Evolutionary conservation across 2,888 invertebrate species (phyloP), one percentile per base, ranked within the genome.

Genomic region (Conistra vaccinii): DNA sequence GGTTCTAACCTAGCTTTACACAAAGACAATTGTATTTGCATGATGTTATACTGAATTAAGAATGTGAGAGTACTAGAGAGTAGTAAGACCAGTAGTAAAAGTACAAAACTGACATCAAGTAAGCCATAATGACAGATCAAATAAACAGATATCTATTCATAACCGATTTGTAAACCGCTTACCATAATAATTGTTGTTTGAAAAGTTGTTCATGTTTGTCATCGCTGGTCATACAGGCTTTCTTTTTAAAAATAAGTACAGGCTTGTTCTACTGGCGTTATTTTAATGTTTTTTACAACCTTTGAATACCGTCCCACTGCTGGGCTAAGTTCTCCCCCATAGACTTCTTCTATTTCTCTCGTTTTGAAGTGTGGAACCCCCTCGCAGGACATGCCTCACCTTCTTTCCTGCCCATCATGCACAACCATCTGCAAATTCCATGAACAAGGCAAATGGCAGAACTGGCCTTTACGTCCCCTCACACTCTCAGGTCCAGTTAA

Each of bases 111-210:
- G 67, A 73, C 45, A 73, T 65, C 32, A 39, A 10, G 14, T 29
- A 67, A 12, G 32, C 51, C 45, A 63, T 23, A 63, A 70, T 32
- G 20, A 26, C 23, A 83, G 81, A 79, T 82, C 48, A 69, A 79
- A 79, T 61, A 71, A 70, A 68, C 35, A 69, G 79, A 83, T 75
- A 75, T 29, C 17, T 63, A 57, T 42, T 71, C 45, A 69, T 55
- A 70, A 63, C 53, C 68, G 67, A 81, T 78, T 81, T 78, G 84
- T 77, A 75, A 81, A 77, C 78, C 53, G 71, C 75, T 73, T 66
- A 71, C 58, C 60, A 51, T 48, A 66, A 58, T 66, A 62, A 60
- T 67, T 69, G 75, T 84, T 67, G 81, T 73, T 85, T 78, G 84
- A 81, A 76, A 66, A 76, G 70, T 85, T 35, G 84, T 70, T 63